Evolutionary conservation across 1,140 invertebrate species (phyloP), one percentile per base, ranked within the genome.

Genomic region (Lucilia cuprina): DNA sequence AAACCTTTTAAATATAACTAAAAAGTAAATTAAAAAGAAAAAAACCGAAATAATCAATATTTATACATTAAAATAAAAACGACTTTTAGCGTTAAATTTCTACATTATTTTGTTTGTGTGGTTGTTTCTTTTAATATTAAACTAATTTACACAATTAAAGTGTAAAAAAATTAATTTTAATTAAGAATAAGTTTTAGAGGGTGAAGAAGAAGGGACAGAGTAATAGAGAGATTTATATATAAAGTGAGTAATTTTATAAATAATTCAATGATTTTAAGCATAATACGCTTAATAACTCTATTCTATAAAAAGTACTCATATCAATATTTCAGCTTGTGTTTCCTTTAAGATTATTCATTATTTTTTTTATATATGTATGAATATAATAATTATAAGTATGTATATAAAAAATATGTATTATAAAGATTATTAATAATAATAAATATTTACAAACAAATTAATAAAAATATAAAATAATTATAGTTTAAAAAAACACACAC

Each of bases 381-480:
- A 21, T 21, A 70, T 70, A 21, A 5, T 70, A 30, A 30, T 30
- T 30, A 21, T 55, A 70, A 21, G n/a, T 60, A n/a, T 41, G 13
- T 3, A 70, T 70, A 41, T 78, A 78, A 78, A 78, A 78, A 75
- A 35, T 41, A 78, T 78, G 30, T 19, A 41, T 78, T 21, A 35
- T 41, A 35, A 78, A 30, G 25, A 30, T 30, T 2, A 30, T 30
- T 30, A 77, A 1, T 35, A 77, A 13, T 49, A 41, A 78, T 19
- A 78, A 78, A 78, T 35, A 78, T 78, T 78, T 78, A 78, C 30
- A 78, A 35, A 49, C 13, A n/a, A 75, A 34, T 75, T 14, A 75
- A 75, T n/a, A 75, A 75, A n/a, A 75, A 34, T 75, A 34, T 75
- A 34, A 30, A 30, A 75, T n/a, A 34, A 75, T 41, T 41, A 7